Base-by-base conservation (phyloP, 2,113 vertebrate genomes). In the Elephantulus edwardii region DNA sequence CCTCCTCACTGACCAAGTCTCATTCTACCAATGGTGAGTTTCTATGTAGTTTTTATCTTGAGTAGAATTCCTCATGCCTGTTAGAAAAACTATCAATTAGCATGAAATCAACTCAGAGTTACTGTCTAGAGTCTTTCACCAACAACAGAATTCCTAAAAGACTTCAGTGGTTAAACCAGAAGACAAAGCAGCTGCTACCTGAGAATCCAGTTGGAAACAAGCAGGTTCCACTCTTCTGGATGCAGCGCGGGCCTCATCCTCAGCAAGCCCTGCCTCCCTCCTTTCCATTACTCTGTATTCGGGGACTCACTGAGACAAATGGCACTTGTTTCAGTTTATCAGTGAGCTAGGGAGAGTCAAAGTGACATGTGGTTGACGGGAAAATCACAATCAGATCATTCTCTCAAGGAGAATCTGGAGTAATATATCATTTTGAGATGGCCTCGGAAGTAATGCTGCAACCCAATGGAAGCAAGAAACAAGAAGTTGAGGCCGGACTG, bases 361-460 rank as follows among this genome's bases (percentile, higher is more conserved):
- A 56, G 5, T 86, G 75, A 88, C 46, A 71, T 10, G 74, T 10
- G 9, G 22, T 20, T 71, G 26, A 88, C 58, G 1, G 64, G 72
- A 84, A 94, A 82, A 52, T 79, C 40, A 68, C 52, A 90, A 84
- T 44, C 19, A 91, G 89, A 58, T 30, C 48, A 77, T 62, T 62
- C 38, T 46, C 64, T 90, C 62, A 60, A 28, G 54, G 35, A 91
- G 58, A 83, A 86, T 28, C 74, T 26, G 74, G 78, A 74, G 86
- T 44, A 58, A 75, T 84, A 84, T 81, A 68, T 64, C 71, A 88
- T 56, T 33, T 79, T 3, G 5, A 75, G 33, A 50, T 40, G n/a
- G 22, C 42, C 68, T 76, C 52, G 56, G 17, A 88, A 95, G 10
- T 79, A 89, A 94, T 8, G 72, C 54, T 8, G 72, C 54, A 42